Conservation (phyloP, 2,113 vertebrate genomes). For the Salvelinus namaycush region DNA sequence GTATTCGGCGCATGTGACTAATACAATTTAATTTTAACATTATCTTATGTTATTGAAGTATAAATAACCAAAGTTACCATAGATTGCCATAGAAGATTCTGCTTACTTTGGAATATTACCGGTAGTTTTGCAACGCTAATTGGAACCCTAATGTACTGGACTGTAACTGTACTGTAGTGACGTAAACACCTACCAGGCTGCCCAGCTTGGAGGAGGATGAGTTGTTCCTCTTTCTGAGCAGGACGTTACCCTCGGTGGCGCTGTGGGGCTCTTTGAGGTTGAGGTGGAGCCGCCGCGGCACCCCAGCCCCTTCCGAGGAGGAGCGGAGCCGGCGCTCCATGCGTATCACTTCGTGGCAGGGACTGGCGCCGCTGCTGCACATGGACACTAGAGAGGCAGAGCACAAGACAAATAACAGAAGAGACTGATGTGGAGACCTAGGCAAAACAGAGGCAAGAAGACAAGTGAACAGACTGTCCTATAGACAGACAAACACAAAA, state of each 20-base stretch:
- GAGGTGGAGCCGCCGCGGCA: slow-evolving; percentile 81
- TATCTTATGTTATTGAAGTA: too few species aligned
- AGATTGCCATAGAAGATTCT: too few species aligned
- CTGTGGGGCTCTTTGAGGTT: slow-evolving; percentile 84
- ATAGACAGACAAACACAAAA: background rate
- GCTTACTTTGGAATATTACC: too few species aligned
- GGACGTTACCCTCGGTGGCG: slow-evolving; percentile 74
- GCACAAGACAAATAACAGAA: background rate
- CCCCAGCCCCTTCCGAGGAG: slow-evolving; percentile 93
- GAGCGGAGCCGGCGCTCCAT: slow-evolving; percentile 88
- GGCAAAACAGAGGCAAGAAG: background rate
- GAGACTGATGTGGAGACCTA: too few species aligned
- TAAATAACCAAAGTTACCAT: too few species aligned
- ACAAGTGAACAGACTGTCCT: background rate
- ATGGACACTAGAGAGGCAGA: slow-evolving; percentile 63
- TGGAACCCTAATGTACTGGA: too few species aligned
- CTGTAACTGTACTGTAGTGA: too few species aligned
- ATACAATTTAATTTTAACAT: too few species aligned
- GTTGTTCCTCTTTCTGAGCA: slow-evolving; percentile 85
- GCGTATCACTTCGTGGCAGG: slow-evolving; percentile 85
- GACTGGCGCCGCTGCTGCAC: slow-evolving; percentile 80
- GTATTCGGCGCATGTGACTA: too few species aligned
- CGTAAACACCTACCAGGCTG: slow-evolving; percentile 85
- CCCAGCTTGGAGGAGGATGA: slow-evolving; percentile 96
- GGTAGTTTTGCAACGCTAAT: too few species aligned